These are phyloP conservation scores for Pseudomugil tenellus DNA, from an alignment of 2,797 vertebrate genomes.

Conservation along the genomic window DNA sequence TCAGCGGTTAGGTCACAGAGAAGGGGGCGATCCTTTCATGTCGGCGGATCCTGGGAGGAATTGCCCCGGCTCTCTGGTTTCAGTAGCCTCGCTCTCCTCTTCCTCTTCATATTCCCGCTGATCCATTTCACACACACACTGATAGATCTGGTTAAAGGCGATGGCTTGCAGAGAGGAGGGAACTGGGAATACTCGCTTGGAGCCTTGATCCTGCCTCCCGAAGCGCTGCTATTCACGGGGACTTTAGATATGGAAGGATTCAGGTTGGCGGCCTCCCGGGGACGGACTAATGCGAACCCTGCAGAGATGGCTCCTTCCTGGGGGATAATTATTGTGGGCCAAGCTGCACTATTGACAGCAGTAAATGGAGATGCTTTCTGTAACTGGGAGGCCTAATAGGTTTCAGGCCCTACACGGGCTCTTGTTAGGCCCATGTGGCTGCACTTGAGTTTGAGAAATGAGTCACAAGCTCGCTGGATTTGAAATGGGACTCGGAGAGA, in stretches of 20 bases:
- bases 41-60: slow-evolving; percentile 57
- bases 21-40: slow-evolving; percentile 55
- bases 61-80: slow-evolving; percentile 67
- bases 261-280: slow-evolving; percentile 63
- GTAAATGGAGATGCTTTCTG: slow-evolving; percentile 72
- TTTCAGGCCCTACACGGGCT: slow-evolving; percentile 63
- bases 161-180: slow-evolving; percentile 50
- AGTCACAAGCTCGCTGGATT: slow-evolving; percentile 32
- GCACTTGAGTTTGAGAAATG: slow-evolving; percentile 60
- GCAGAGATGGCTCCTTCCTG: slow-evolving; percentile 58
- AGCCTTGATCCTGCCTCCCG: slow-evolving; percentile 70
- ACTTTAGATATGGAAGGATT: slow-evolving; percentile 67
- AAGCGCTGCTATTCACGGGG: slow-evolving; percentile 54
- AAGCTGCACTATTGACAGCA: slow-evolving; percentile 76
- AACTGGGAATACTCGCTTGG: slow-evolving; percentile 60
- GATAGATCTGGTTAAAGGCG: slow-evolving; percentile 59
- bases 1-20: slow-evolving; percentile 54
- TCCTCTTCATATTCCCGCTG: slow-evolving; percentile 37
- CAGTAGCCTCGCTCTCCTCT: slow-evolving; percentile 42
- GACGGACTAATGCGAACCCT: slow-evolving; percentile 54
- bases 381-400: slow-evolving; percentile 65
- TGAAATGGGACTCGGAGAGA: neutral
- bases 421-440: slow-evolving; percentile 64
- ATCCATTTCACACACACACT: slow-evolving; percentile 56
- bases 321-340: slow-evolving; percentile 73